Conservation (phyloP, 2,797 vertebrate species). For the Semaprochilodus insignis region DNA sequence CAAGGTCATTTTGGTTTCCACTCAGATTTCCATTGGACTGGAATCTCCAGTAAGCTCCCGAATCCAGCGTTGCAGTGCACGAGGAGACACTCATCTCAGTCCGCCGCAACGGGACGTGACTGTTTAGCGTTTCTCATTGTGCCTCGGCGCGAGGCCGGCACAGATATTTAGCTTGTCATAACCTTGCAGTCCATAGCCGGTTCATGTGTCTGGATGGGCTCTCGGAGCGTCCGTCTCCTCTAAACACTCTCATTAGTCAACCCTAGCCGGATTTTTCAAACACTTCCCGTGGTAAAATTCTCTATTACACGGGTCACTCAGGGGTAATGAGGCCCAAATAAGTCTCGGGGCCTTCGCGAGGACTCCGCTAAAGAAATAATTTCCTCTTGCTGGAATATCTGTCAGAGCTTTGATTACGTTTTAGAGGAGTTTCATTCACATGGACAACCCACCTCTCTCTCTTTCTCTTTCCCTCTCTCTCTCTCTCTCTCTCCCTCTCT, state of each 20-base stretch:
- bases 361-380: slow-evolving; percentile 76
- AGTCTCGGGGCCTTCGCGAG: slow-evolving; percentile 73
- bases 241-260: slow-evolving; percentile 71
- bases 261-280: slow-evolving; percentile 80
- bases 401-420: slow-evolving; percentile 85
- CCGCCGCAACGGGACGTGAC: slow-evolving; percentile 27
- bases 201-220: slow-evolving; percentile 33
- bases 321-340: slow-evolving; percentile 85
- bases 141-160: background rate
- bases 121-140: background rate
- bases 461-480: background rate
- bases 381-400: slow-evolving; percentile 76
- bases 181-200: slow-evolving; percentile 26
- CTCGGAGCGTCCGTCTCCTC: slow-evolving; percentile 49
- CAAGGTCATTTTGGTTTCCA: background rate
- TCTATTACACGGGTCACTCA: slow-evolving; percentile 84
- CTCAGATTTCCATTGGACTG: background rate
- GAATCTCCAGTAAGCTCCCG: background rate
- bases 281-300: slow-evolving; percentile 80
- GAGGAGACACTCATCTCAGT: background rate
- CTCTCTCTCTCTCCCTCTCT: background rate
- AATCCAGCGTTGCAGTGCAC: background rate
- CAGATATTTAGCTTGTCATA: slow-evolving; percentile 49
- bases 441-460: slow-evolving; percentile 68
- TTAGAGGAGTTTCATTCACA: slow-evolving; percentile 83